Evolutionary conservation across 35 echinoderm and acorn worm genomes (phyloP).

Genomic region (Diadema setosum): DNA sequence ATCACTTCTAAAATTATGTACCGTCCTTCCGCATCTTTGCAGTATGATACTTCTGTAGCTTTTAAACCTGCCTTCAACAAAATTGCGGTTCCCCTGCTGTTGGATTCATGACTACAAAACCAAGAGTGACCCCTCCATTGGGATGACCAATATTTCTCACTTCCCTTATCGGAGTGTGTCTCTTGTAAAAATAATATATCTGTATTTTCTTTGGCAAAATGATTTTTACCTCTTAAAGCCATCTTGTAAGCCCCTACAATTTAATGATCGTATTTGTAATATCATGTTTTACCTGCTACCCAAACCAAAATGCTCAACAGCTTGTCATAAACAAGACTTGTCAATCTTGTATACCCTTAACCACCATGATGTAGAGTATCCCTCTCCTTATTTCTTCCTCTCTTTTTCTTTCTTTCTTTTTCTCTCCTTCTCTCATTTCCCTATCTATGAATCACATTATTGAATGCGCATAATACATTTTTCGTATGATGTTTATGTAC

Average conservation of each 20-base stretch:
- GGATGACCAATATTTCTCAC: background rate
- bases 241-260: background rate
- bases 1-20: background rate
- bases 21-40: background rate
- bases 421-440: too few relatives aligned
- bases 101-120: background rate
- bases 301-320: background rate
- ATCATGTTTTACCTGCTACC: background rate
- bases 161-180: background rate
- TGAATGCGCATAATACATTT: too few relatives aligned
- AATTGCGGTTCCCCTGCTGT: background rate
- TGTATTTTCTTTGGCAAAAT: background rate
- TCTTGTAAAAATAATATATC: conserved; percentile 7
- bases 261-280: background rate
- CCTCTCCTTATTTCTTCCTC: too few relatives aligned
- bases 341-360: too few relatives aligned
- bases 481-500: too few relatives aligned
- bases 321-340: too few relatives aligned
- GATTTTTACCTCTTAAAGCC: background rate
- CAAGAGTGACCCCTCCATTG: background rate
- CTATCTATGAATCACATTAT: too few relatives aligned
- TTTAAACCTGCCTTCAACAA: background rate
- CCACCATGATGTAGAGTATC: too few relatives aligned
- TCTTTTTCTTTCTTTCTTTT: too few relatives aligned
- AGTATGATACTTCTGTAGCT: background rate